Evolutionary conservation across 2,113 vertebrate genomes (phyloP).

Genomic region (Clarias magur): DNA sequence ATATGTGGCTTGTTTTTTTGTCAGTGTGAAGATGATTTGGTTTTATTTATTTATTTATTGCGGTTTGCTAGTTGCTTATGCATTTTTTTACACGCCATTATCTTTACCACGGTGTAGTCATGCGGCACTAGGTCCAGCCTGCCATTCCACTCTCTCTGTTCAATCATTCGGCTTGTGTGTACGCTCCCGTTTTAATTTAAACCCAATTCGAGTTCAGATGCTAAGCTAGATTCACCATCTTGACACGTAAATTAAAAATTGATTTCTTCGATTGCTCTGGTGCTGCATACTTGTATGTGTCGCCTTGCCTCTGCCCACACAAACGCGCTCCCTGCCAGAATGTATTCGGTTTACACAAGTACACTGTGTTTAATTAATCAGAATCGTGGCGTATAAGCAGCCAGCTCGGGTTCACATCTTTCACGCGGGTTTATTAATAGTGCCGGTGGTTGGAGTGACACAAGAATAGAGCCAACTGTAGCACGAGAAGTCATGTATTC

Average conservation of each 20-base stretch:
- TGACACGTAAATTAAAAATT: conserved; percentile 77
- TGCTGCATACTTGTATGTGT: conserved; percentile 31
- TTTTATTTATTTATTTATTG: not conserved
- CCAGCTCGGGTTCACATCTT: not conserved
- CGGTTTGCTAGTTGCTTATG: not conserved
- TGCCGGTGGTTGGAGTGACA: not conserved
- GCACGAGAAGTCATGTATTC: not conserved
- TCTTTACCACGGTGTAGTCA: not conserved
- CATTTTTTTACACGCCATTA: not conserved
- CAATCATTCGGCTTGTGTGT: conserved; percentile 1
- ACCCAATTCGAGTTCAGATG: conserved; percentile 57
- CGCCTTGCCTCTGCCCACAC: not conserved
- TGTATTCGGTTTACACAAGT: not conserved
- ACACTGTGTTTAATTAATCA: conserved; percentile 11
- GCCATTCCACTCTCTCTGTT: conserved; percentile 28
- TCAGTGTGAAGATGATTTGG: not conserved
- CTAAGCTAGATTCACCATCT: conserved; percentile 63
- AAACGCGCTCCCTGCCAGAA: conserved; percentile 7
- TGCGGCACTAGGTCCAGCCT: not conserved
- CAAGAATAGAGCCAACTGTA: not conserved
- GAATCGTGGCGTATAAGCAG: not conserved
- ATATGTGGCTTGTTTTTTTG: not conserved
- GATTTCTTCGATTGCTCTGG: conserved; percentile 72
- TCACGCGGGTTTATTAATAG: not conserved
- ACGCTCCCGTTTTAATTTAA: conserved; percentile 66